These are phyloP conservation scores for Leptinotarsa texana DNA, from an alignment of 1,140 invertebrate genomes.

Conservation along the genomic window DNA sequence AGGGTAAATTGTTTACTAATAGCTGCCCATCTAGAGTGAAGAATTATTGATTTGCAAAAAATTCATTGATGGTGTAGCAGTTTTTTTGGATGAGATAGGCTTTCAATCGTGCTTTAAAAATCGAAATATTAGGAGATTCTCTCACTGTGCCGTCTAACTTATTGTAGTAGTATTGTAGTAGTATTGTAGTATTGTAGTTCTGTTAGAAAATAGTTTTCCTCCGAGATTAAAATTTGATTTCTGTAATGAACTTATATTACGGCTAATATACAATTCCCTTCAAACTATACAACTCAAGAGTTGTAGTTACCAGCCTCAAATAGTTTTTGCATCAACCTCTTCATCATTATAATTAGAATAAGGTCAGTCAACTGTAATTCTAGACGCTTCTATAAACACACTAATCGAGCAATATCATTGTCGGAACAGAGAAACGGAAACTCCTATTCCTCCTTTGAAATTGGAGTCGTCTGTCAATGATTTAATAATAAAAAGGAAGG, in stretches of 20 bases:
- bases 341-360: neutral
- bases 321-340: neutral
- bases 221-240: too few species aligned
- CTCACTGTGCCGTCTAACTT: too few species aligned
- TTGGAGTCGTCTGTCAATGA: neutral
- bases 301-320: neutral
- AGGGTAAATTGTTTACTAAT: too few species aligned
- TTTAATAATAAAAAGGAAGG: neutral
- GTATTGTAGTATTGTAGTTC: too few species aligned
- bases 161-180: too few species aligned
- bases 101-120: too few species aligned
- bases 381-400: conserved; percentile 4
- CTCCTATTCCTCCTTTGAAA: neutral
- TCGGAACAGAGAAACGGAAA: neutral
- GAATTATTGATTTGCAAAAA: too few species aligned
- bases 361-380: conserved; percentile 1
- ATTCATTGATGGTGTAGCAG: too few species aligned
- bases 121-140: too few species aligned
- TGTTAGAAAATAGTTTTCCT: too few species aligned
- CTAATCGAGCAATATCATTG: neutral
- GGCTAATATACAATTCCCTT: neutral
- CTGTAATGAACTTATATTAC: neutral
- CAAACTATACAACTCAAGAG: neutral
- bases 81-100: too few species aligned
- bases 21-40: too few species aligned